Base-by-base conservation (phyloP, 2,888 invertebrate genomes). In the Idaea dimidiata region DNA sequence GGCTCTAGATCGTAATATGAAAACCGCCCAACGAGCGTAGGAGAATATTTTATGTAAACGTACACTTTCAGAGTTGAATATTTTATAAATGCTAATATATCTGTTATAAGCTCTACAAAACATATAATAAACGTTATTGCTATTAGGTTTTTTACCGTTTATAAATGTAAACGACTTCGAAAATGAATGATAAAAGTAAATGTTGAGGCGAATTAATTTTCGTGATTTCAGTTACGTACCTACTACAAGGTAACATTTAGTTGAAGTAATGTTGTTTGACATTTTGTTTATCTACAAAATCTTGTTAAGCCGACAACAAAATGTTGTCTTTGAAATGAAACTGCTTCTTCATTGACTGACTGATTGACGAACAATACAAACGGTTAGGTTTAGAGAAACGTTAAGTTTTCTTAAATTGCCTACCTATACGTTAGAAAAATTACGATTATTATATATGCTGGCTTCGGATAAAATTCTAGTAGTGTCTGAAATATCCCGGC, bases 281-380 rank as follows among this genome's bases (percentile, higher is more conserved):
- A 72, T 63, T 67, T 68, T 68, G 75, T 75, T 71, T 73, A 69
- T 66, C 72, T 65, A 67, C 68, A 71, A 67, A 77, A 84, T 81
- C 76, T 84, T 76, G 86, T 82, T 83, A 84, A 85, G 76, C 74
- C 74, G 72, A 78, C 73, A 75, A 79, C 86, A 84, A 83, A 85
- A 71, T 80, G 79, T 84, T 87, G 86, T 85, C 86, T 81, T 43
- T 72, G 74, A 77, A 73, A 76, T 76, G 76, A 78, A 77, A 75
- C 68, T 71, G 69, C 10, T 43, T 43, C 10, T 43, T 14, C 3
- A 43, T 10, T 43, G 8, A 14, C 8, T 14, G 10, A 14, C 14
- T 43, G 14, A 14, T 43, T 43, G 24, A 24, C 24, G 24, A 5
- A 24, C 24, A 24, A 24, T 24, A 24, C 24, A 24, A 24, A 24